Evolutionary conservation across 2,888 invertebrate genomes (phyloP).

Genomic region (Athalia circularis): DNA sequence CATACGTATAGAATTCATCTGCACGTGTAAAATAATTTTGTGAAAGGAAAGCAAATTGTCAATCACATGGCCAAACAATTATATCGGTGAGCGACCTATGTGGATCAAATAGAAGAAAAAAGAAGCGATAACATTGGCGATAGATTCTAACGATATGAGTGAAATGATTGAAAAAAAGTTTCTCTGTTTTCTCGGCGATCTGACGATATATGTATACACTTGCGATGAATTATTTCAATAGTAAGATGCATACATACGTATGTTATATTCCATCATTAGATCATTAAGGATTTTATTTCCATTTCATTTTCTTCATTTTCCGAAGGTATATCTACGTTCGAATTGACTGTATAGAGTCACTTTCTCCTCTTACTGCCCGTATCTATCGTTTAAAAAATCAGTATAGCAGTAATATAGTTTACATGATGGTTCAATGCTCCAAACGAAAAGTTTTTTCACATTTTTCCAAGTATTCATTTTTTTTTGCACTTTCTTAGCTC

Average conservation of each 20-base stretch:
- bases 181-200: too few species aligned
- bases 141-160: too few species aligned
- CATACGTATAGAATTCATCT: too few species aligned
- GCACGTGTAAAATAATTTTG: slow-evolving; percentile 13
- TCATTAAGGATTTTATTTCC: slow-evolving; percentile 10
- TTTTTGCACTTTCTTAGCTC: too few species aligned
- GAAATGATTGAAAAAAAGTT: too few species aligned
- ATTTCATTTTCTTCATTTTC: slow-evolving; percentile 35
- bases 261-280: not conserved
- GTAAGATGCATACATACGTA: slow-evolving; percentile 5
- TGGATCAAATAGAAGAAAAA: too few species aligned
- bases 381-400: not conserved
- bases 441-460: too few species aligned
- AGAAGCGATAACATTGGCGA: too few species aligned
- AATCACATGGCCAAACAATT: too few species aligned
- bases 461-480: too few species aligned
- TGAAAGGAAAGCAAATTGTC: slow-evolving; percentile 1
- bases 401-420: not conserved
- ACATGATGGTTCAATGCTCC: not conserved
- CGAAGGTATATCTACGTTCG: not conserved
- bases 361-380: slow-evolving; percentile 16
- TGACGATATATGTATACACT: not conserved
- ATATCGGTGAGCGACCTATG: too few species aligned
- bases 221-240: not conserved
- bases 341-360: not conserved